Evolutionary conservation across 2,888 invertebrate species (phyloP), one percentile per base, ranked within the genome.

Genomic region (Lysandra bellargus): DNA sequence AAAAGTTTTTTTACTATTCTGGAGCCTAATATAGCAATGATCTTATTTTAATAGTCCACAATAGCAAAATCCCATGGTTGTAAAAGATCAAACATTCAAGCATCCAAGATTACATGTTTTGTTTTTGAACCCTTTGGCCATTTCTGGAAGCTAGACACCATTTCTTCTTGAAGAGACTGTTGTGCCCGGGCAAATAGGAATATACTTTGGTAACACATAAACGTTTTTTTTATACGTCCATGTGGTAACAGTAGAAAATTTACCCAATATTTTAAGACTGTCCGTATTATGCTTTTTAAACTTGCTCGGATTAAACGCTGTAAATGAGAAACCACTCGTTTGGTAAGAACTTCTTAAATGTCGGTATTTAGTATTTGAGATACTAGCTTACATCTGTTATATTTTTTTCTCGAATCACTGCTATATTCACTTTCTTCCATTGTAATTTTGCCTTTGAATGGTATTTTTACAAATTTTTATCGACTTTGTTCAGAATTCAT

Each of bases 351-450:
- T 84, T 0, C 83, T 44, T 44, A n/a, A n/a, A 90, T 88, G 79
- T 90, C 89, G 0, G 90, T 87, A 72, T 90, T 90, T 78, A 90
- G 88, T 14, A 90, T 86, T 0, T 82, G 80, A 23, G 88, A 86
- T 2, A 87, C 80, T 49, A 86, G 80, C 3, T 78, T 79, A 77
- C 89, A 89, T 79, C 82, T 85, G 37, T 82, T 83, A 78, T 87
- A 88, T 0, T 85, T 84, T 0, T 86, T 86, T 49, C 79, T 7
- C 4, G n/a, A 14, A 61, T 61, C 17, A 44, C 33, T 30, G 9
- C 9, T 7, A 44, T 44, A 9, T 44, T 44, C 44, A 44, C 7
- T 44, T 44, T 44, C 17, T 57, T 57, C 57, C 57, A 57, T 57
- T 57, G 57, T 57, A 57, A 17, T 14, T 57, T 44, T 44, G 44